Evolutionary conservation across 1,140 invertebrate genomes (phyloP), one percentile per base, ranked within the genome.

Genomic region (Drosophila sproati): DNA sequence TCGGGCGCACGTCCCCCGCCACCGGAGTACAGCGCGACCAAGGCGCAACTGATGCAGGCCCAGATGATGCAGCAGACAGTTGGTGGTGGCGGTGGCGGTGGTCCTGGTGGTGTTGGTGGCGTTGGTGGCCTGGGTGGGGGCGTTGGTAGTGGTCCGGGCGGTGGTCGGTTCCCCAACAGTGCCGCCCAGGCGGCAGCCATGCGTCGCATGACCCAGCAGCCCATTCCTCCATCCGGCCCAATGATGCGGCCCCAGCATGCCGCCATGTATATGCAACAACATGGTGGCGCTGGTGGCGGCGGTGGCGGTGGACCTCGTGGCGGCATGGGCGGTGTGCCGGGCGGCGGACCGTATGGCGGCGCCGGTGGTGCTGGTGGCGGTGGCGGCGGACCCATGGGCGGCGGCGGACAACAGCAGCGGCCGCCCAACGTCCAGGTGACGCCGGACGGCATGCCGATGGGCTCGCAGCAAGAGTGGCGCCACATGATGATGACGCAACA

Each of bases 21-120:
- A 32, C 96, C 96, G 2, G 96, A 96, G 89, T 96, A 96, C 92
- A 96, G 96, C 93, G 94, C 95, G 3, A 94, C 93, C 72, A 95
- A 94, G 91, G 73, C 93, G 82, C 95, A 93, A 92, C 94, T 95
- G 93, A 95, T 94, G 94, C 94, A 94, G 80, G 91, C 77, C 28
- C 91, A 76, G 74, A 91, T 81, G 88, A 86, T 82, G 85, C 88
- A 93, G 91, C 88, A 93, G 82, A 86, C 93, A 81, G 72, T 92
- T 91, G 56, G 94, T 93, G 93, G 93, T 60, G 78, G 93, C 6
- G 85, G 80, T 2, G 82, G 70, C 7, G 70, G 41, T 2, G 56
- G 41, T n/a, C 7, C 39, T 1, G 54, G 34, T 5, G 64, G 64
- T 0, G 73, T 55, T 1, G 78, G 61, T 0, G 92, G 67, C 92